Conservation (phyloP, 2,888 invertebrate genomes). For the Agonopterix heracliana region DNA sequence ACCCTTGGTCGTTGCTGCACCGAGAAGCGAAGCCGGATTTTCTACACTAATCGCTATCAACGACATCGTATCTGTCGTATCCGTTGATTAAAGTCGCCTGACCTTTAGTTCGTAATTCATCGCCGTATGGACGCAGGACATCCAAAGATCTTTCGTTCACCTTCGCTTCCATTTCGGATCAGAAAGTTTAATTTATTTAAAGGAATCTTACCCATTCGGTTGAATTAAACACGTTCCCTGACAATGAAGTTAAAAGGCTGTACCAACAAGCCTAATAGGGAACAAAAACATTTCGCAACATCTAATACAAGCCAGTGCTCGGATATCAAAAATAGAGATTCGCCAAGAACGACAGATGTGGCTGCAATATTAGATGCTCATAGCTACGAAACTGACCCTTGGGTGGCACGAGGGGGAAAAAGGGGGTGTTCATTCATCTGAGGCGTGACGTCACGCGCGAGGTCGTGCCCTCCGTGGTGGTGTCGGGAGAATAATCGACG, state of each 20-base stretch:
- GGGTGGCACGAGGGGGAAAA: conserved; percentile 24
- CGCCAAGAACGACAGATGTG: conserved; percentile 40
- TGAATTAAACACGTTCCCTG: too few species aligned
- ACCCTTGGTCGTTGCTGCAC: conserved; percentile 25
- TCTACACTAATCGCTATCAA: background rate
- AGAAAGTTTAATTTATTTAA: too few species aligned
- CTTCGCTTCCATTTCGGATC: too few species aligned
- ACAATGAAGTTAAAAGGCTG: too few species aligned
- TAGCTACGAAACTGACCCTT: conserved; percentile 44
- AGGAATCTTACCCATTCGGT: too few species aligned
- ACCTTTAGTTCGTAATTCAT: too few species aligned
- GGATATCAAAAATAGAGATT: conserved; percentile 9
- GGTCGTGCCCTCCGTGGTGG: conserved; percentile 63
- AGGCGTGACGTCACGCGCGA: conserved; percentile 60
- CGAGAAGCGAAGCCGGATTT: conserved; percentile 35
- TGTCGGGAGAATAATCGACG: conserved; percentile 35
- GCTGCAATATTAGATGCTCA: conserved; percentile 44
- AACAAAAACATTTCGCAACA: too few species aligned
- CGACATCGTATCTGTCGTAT: background rate
- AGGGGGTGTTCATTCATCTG: conserved; percentile 65
- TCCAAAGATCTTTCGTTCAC: too few species aligned
- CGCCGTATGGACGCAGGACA: too few species aligned
- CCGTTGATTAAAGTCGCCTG: background rate
- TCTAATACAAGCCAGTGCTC: too few species aligned
- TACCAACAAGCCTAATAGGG: too few species aligned